Evolutionary conservation across 2,888 invertebrate genomes (phyloP).

Genomic region (Diarsia brunnea): DNA sequence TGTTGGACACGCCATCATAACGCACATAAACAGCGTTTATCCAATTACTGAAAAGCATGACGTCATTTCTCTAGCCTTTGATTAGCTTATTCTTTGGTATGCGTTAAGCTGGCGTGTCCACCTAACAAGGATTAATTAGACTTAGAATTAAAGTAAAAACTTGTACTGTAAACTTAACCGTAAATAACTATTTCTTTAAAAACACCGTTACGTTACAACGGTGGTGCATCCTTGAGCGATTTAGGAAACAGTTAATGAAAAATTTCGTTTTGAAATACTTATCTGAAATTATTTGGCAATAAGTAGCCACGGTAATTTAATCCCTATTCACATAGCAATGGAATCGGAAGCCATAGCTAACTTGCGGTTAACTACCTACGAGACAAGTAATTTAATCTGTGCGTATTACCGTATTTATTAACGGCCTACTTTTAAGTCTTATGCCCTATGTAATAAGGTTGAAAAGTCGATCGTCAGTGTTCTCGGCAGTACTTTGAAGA

Average conservation of each 20-base stretch:
- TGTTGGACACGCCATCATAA: background rate
- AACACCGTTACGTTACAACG: constrained; percentile 45
- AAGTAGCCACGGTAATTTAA: constrained; percentile 23
- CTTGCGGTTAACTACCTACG: constrained; percentile 46
- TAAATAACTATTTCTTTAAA: constrained; percentile 8
- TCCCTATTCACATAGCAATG: background rate
- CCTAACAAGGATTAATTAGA: constrained; percentile 52
- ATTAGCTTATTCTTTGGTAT: constrained; percentile 46
- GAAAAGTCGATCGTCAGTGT: too few relatives aligned
- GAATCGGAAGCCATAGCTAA: constrained; percentile 31
- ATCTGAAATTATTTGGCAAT: constrained; percentile 25
- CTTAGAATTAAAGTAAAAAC: constrained; percentile 35
- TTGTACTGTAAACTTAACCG: constrained; percentile 30
- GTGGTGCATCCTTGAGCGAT: constrained; percentile 30
- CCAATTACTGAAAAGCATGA: constrained; percentile 45
- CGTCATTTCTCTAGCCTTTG: constrained; percentile 26
- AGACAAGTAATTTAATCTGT: constrained; percentile 49
- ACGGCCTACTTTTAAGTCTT: too few relatives aligned
- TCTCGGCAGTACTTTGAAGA: constrained; percentile 20
- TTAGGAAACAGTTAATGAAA: constrained; percentile 26
- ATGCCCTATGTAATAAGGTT: too few relatives aligned
- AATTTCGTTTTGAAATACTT: constrained; percentile 14
- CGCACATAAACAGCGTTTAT: constrained; percentile 1
- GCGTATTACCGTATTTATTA: background rate
- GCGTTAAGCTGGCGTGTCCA: constrained; percentile 33